phyloP scores from a whole-genome alignment of 2,888 invertebrate genomes.

The Icerya purchasi region DNA sequence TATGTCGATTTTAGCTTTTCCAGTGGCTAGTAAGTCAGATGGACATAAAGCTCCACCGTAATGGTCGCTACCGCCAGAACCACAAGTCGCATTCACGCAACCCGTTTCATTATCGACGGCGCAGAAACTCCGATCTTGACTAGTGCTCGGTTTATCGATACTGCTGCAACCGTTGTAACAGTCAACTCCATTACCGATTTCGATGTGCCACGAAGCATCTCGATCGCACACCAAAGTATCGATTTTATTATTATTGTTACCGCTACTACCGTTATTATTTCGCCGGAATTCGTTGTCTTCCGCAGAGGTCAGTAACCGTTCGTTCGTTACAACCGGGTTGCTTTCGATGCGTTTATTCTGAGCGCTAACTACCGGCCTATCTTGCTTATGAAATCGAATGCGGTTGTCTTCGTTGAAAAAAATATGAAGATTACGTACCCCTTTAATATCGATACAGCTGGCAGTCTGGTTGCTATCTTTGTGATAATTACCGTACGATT shows the following conservation, averaged over 20 bases:
- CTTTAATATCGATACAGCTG: constrained; percentile 21
- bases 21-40: neutral
- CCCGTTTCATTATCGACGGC: neutral
- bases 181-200: constrained; percentile 12
- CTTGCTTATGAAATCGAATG: constrained; percentile 19
- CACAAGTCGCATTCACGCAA: neutral
- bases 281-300: constrained; percentile 12
- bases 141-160: neutral
- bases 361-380: constrained; percentile 11
- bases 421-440: constrained; percentile 21
- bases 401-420: constrained; percentile 21
- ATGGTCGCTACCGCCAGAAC: too few species aligned
- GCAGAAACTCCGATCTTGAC: neutral
- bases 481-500: neutral
- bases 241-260: neutral
- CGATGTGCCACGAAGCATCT: constrained; percentile 15
- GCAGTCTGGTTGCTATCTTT: constrained; percentile 11
- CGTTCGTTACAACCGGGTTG: constrained; percentile 1
- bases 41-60: constrained; percentile 7
- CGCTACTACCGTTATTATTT: neutral
- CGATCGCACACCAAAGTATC: neutral
- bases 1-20: neutral
- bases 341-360: constrained; percentile 14
- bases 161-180: neutral
- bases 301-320: constrained; percentile 12